A percentile compares a stretch with the other conserved stretches of the same genome.
These are phyloP conservation scores for Argyrosomus japonicus DNA, from an alignment of 2,113 vertebrate genomes.

Conservation along the genomic window DNA sequence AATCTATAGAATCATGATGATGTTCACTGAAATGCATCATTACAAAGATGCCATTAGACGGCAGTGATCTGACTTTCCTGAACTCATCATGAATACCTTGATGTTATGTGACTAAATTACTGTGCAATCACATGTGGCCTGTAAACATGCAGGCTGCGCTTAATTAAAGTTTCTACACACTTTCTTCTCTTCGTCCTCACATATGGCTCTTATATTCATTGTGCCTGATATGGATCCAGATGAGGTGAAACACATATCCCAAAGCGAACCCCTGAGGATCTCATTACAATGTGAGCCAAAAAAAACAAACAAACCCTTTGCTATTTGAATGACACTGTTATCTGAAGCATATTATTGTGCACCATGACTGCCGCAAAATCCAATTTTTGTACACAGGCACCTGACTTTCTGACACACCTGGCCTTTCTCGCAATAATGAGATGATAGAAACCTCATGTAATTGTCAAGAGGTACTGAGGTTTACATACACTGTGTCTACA, in stretches of 20 bases:
- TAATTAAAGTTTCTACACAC: constrained; percentile 16
- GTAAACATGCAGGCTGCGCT: constrained; percentile 34
- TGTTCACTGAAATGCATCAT: constrained; percentile 1
- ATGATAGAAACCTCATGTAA: constrained; percentile 41
- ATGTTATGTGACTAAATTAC: constrained; percentile 28
- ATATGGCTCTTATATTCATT: constrained; percentile 18
- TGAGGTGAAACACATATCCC: background rate
- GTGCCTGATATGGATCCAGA: background rate
- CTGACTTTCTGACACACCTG: constrained; percentile 34
- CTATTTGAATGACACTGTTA: constrained; percentile 36
- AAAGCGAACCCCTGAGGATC: constrained; percentile 28
- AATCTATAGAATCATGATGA: background rate
- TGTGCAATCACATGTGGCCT: constrained; percentile 28
- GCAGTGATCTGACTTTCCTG: constrained; percentile 21
- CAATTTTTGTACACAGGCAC: constrained; percentile 21
- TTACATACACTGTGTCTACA: constrained; percentile 3
- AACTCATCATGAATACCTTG: constrained; percentile 31
- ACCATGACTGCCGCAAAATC: constrained; percentile 38
- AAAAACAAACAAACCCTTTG: background rate
- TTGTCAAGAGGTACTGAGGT: constrained; percentile 25
- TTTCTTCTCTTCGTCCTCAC: constrained; percentile 2
- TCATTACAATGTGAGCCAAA: background rate
- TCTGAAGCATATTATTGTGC: constrained; percentile 21
- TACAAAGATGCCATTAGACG: constrained; percentile 23
- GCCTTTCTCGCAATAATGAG: constrained; percentile 26